These are phyloP conservation scores for Anolis carolinensis DNA, from an alignment of 2,113 vertebrate species.

Conservation along the genomic window DNA sequence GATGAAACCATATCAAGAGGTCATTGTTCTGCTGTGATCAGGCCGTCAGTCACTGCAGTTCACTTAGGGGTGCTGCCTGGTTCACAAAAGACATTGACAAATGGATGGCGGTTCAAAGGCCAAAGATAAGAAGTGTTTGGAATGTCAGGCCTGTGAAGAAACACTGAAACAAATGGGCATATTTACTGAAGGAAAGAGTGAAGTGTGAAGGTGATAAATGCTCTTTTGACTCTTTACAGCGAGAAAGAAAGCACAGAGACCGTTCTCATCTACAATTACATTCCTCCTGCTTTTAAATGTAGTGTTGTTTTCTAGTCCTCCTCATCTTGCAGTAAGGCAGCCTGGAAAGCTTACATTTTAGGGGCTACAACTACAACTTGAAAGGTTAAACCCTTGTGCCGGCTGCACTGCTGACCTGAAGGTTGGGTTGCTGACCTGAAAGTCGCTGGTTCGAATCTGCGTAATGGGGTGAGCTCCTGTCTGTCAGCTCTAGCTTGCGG, in stretches of 20 bases:
- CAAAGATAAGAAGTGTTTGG: constrained; percentile 28
- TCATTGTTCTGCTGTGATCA: constrained; percentile 2
- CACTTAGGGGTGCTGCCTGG: background rate
- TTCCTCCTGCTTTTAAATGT: background rate
- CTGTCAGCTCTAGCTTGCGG: too few relatives aligned
- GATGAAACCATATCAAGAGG: background rate
- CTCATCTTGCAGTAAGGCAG: background rate
- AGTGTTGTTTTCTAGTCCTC: background rate
- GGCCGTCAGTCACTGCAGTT: background rate
- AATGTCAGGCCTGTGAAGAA: constrained; percentile 16
- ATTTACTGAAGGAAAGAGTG: constrained; percentile 22
- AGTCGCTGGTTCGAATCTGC: too few relatives aligned
- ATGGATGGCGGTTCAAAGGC: constrained; percentile 2
- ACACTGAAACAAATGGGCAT: constrained; percentile 1
- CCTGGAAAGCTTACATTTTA: too few relatives aligned
- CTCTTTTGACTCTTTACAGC: background rate
- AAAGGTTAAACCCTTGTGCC: too few relatives aligned
- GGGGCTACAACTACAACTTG: too few relatives aligned
- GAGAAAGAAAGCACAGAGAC: background rate
- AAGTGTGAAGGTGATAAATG: constrained; percentile 12
- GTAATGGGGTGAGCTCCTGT: too few relatives aligned
- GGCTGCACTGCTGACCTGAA: too few relatives aligned
- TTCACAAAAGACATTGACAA: constrained; percentile 12
- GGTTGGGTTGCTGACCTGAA: too few relatives aligned
- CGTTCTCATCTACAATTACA: background rate